Evolutionary conservation across 2,113 vertebrate genomes (phyloP).

Genomic region (Macrotus californicus): DNA sequence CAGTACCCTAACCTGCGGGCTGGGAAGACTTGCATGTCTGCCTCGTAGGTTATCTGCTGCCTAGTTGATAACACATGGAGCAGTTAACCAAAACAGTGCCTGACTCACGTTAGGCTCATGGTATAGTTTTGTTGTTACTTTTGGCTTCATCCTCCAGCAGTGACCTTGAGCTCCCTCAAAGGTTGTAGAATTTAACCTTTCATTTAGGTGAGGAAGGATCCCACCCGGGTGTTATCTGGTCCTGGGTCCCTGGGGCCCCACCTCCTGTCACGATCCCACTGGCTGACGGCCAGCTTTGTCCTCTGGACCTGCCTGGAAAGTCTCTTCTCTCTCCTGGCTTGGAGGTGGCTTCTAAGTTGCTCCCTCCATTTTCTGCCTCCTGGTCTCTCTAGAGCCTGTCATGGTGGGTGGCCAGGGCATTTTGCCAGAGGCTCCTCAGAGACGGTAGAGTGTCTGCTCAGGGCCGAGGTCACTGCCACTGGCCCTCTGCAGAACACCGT

Average conservation of each 20-base stretch:
- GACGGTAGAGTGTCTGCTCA: background rate
- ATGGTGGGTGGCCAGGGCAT: background rate
- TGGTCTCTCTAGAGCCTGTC: background rate
- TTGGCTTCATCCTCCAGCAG: background rate
- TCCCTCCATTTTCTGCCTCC: background rate
- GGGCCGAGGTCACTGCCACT: rapidly evolving
- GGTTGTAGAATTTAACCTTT: background rate
- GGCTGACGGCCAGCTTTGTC: background rate
- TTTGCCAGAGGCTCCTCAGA: background rate
- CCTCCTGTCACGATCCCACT: background rate
- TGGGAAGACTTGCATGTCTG: background rate
- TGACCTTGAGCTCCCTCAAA: background rate
- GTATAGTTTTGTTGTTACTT: background rate
- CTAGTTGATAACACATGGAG: rapidly evolving
- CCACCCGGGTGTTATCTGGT: rapidly evolving
- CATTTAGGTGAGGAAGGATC: background rate
- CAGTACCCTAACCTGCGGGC: rapidly evolving
- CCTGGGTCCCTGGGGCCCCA: background rate
- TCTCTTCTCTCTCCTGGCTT: background rate
- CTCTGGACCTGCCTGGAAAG: background rate
- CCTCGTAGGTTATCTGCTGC: no score
- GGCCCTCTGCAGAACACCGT: background rate
- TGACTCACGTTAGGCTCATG: no score
- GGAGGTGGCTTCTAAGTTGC: background rate
- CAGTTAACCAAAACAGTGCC: no score